phyloP scores from a whole-genome alignment of 2,113 vertebrate genomes.

The Seriola aureovittata region DNA sequence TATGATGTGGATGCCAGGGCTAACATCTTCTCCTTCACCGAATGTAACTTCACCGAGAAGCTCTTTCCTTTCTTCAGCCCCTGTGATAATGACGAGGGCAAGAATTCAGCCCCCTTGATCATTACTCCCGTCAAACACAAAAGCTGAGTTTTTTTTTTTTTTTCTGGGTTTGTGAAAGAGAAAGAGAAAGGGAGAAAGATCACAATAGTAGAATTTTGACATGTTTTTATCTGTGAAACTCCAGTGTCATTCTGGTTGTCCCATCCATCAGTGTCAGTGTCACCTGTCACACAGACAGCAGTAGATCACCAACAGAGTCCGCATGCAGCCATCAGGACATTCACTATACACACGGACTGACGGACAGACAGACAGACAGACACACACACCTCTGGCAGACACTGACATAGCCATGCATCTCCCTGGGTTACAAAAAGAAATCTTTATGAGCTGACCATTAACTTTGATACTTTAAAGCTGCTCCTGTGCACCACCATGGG shows the following conservation, averaged over 20 bases:
- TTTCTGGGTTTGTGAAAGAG: neutral
- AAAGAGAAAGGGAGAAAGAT: neutral
- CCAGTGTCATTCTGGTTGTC: constrained; percentile 4
- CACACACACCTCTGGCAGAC: neutral
- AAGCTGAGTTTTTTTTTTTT: constrained; percentile 17
- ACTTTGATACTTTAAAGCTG: neutral
- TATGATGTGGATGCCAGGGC: constrained; percentile 55
- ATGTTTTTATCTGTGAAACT: constrained; percentile 20
- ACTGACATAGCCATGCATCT: neutral
- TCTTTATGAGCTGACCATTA: neutral
- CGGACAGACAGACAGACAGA: neutral
- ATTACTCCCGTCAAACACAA: constrained; percentile 47
- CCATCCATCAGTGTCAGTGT: constrained; percentile 40
- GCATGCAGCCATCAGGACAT: neutral
- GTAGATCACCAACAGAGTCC: constrained; percentile 17
- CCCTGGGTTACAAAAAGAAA: neutral
- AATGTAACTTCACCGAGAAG: constrained; percentile 44
- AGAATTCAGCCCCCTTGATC: constrained; percentile 63
- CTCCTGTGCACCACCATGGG: neutral
- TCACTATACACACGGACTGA: neutral
- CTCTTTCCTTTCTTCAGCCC: constrained; percentile 68
- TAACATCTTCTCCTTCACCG: constrained; percentile 61
- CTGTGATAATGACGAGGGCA: constrained; percentile 1
- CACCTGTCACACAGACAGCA: constrained; percentile 15
- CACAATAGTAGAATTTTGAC: neutral